Percentiles rank a stretch among this genome's conserved stretches.
These are phyloP conservation scores for Aphidius gifuensis DNA, from an alignment of 1,140 invertebrate species.

Conservation along the genomic window DNA sequence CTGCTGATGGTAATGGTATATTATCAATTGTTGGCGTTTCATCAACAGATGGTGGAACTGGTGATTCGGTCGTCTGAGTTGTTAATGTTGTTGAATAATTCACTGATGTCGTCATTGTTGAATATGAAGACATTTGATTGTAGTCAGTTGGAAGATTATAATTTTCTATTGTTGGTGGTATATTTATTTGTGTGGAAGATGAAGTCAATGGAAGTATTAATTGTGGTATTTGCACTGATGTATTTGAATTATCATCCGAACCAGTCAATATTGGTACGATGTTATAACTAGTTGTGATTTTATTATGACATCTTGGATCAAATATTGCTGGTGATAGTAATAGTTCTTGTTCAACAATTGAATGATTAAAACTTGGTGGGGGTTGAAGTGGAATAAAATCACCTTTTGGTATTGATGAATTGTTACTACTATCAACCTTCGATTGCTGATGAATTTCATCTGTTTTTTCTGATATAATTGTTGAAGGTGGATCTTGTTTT, in stretches of 20 bases:
- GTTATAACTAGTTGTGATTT: no score
- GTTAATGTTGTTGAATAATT: slow-evolving; percentile 20
- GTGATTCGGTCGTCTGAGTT: slow-evolving; percentile 10
- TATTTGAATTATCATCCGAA: neutral
- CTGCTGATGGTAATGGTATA: neutral
- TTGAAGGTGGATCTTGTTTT: neutral
- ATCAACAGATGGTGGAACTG: slow-evolving; percentile 16
- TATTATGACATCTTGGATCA: slow-evolving; percentile 23
- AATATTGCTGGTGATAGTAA: slow-evolving; percentile 24
- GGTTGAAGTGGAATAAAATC: neutral
- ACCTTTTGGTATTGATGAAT: neutral
- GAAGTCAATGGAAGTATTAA: slow-evolving; percentile 16
- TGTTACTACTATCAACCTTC: slow-evolving; percentile 10
- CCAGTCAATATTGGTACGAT: no score
- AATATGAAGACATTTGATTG: slow-evolving; percentile 2
- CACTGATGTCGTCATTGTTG: slow-evolving; percentile 12
- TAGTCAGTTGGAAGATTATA: neutral
- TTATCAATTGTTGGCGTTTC: neutral
- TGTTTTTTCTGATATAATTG: slow-evolving; percentile 8
- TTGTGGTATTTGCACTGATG: slow-evolving; percentile 13
- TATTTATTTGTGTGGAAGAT: slow-evolving; percentile 26
- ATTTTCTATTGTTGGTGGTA: slow-evolving; percentile 23
- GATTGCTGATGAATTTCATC: neutral
- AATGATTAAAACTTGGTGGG: neutral
- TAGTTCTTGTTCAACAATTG: slow-evolving; percentile 1